Evolutionary conservation across 2,797 vertebrate genomes (phyloP).

Genomic region (Chrysocyon brachyurus): DNA sequence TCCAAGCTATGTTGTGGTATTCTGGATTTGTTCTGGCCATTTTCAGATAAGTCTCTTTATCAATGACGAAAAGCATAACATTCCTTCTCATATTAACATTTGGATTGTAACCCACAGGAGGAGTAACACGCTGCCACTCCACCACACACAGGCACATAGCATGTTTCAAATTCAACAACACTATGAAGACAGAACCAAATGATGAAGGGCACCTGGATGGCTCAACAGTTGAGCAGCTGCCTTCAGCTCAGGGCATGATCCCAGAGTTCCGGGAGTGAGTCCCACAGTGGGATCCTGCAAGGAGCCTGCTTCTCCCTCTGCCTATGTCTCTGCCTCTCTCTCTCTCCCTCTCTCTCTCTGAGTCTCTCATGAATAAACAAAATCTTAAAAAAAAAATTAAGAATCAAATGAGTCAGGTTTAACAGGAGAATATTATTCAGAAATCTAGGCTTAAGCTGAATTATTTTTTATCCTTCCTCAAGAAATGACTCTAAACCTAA

Average conservation of each 20-base stretch:
- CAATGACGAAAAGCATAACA: neutral
- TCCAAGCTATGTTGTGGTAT: neutral
- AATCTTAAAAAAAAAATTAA: too few species aligned
- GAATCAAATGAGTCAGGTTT: neutral
- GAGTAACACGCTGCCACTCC: neutral
- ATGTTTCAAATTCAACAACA: conserved; percentile 20
- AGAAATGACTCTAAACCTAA: neutral
- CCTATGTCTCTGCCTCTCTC: too few species aligned
- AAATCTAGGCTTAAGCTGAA: neutral
- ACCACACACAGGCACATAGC: neutral
- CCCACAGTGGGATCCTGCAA: too few species aligned
- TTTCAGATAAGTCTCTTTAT: conserved; percentile 30
- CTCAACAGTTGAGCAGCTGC: too few species aligned
- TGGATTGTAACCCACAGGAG: conserved; percentile 18
- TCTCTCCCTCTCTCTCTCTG: too few species aligned
- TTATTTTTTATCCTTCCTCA: neutral
- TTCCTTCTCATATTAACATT: conserved; percentile 2
- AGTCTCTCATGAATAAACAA: too few species aligned
- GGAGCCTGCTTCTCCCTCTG: too few species aligned
- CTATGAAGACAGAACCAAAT: neutral
- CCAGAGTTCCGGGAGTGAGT: too few species aligned
- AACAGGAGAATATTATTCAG: neutral
- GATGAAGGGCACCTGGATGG: neutral
- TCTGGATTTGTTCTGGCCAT: conserved; percentile 48
- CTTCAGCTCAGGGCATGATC: too few species aligned